A percentile compares a stretch with the other conserved stretches of the same genome.
These are phyloP conservation scores for Agraylea sexmaculata DNA, from an alignment of 1,140 invertebrate genomes.

Conservation along the genomic window DNA sequence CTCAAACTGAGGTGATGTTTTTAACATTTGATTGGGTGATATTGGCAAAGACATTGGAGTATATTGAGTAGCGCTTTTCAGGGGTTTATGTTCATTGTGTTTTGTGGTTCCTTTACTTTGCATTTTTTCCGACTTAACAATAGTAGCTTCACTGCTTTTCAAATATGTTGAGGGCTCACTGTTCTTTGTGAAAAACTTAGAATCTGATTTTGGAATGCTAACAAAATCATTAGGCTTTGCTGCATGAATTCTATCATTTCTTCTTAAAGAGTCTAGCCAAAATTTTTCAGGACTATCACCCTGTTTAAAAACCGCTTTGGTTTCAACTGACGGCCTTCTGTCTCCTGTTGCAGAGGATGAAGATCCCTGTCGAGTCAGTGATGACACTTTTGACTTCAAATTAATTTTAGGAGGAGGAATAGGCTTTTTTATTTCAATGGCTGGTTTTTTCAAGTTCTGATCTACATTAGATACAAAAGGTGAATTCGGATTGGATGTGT, in stretches of 20 bases:
- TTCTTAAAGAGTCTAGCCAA: constrained; percentile 42
- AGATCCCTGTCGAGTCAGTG: constrained; percentile 17
- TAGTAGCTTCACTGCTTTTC: constrained; percentile 23
- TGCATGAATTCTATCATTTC: constrained; percentile 30
- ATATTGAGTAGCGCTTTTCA: constrained; percentile 51
- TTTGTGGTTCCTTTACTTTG: constrained; percentile 15
- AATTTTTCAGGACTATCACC: constrained; percentile 34
- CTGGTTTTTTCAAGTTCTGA: no score
- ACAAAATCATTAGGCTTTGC: constrained; percentile 7
- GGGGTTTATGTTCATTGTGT: constrained; percentile 17
- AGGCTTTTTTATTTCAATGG: no score
- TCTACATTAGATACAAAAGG: no score
- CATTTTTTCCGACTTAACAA: constrained; percentile 21
- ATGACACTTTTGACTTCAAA: constrained; percentile 10
- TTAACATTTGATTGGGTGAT: constrained; percentile 22
- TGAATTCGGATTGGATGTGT: no score
- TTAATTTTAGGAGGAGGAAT: constrained; percentile 18
- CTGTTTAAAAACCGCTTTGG: constrained; percentile 19
- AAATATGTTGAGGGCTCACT: constrained; percentile 17
- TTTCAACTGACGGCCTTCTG: constrained; percentile 15
- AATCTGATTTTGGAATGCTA: constrained; percentile 12
- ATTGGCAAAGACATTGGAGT: constrained; percentile 40
- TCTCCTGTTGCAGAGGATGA: constrained; percentile 10
- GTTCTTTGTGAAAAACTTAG: constrained; percentile 20
- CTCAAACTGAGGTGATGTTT: constrained; percentile 21